Evolutionary conservation across 2,797 vertebrate genomes (phyloP).

Genomic region (Chromis chromis): DNA sequence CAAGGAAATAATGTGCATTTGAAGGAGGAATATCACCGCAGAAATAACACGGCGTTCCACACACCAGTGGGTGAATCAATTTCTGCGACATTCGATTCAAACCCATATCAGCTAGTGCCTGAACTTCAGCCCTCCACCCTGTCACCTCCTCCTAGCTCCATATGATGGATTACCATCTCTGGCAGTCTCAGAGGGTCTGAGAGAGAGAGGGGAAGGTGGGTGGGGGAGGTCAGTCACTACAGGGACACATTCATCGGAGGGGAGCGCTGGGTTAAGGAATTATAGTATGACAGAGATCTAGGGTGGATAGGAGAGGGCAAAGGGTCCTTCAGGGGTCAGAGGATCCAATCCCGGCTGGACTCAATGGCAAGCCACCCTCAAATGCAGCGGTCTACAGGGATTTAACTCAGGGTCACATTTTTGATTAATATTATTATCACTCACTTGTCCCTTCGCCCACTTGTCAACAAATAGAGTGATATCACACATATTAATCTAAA

Average conservation of each 20-base stretch:
- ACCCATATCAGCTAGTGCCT: constrained; percentile 68
- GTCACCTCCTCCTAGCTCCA: constrained; percentile 70
- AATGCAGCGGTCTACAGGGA: constrained; percentile 64
- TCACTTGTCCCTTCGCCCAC: constrained; percentile 64
- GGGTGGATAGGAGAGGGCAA: constrained; percentile 68
- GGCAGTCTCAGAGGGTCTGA: constrained; percentile 65
- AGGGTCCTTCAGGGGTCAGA: constrained; percentile 82
- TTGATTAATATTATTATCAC: constrained; percentile 81
- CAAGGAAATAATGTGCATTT: constrained; percentile 56
- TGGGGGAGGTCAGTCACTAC: constrained; percentile 69
- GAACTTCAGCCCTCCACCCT: constrained; percentile 73
- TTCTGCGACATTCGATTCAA: constrained; percentile 74
- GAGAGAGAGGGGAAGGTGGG: constrained; percentile 34
- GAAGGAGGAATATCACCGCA: constrained; percentile 57
- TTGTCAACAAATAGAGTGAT: constrained; percentile 66
- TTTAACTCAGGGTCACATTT: constrained; percentile 66
- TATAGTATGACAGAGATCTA: constrained; percentile 75
- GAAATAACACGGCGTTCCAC: constrained; percentile 65
- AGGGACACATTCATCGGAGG: constrained; percentile 70
- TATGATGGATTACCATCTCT: constrained; percentile 84
- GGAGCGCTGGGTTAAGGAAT: constrained; percentile 76
- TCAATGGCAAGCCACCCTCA: constrained; percentile 57
- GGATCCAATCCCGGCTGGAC: constrained; percentile 79
- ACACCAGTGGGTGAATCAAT: constrained; percentile 77
- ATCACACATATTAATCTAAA: constrained; percentile 65